These are phyloP conservation scores for Tetramorium bicarinatum DNA, from an alignment of 2,888 invertebrate species.

Conservation along the genomic window DNA sequence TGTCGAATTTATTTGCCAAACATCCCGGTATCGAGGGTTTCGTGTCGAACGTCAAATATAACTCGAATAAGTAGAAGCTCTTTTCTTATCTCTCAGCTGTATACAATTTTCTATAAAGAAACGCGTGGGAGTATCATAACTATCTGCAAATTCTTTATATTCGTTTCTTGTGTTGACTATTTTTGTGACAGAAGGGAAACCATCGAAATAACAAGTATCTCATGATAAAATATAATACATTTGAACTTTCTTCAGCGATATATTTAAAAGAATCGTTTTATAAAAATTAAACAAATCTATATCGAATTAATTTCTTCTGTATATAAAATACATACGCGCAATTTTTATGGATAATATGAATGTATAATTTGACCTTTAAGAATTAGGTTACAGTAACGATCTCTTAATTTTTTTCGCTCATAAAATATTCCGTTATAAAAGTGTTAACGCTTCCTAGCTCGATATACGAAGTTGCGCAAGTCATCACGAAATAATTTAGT, in stretches of 20 bases:
- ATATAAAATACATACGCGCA: background rate
- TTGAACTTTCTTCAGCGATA: background rate
- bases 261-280: background rate
- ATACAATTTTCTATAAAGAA: slow-evolving; percentile 1
- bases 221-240: background rate
- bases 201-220: background rate
- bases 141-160: background rate
- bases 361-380: background rate
- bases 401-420: slow-evolving; percentile 5
- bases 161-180: background rate
- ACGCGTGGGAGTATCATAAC: background rate
- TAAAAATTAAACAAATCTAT: background rate
- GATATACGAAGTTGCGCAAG: background rate
- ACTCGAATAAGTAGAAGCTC: slow-evolving; percentile 54
- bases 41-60: slow-evolving; percentile 67
- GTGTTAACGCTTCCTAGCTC: background rate
- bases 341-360: background rate
- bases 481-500: slow-evolving; percentile 43
- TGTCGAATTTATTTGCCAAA: slow-evolving; percentile 74
- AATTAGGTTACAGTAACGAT: background rate
- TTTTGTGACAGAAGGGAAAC: background rate
- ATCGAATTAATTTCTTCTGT: background rate
- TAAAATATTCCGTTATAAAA: background rate
- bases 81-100: slow-evolving; percentile 52
- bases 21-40: slow-evolving; percentile 64